A percentile compares a stretch with the other conserved stretches of the same genome.
These are phyloP conservation scores for Ectemnius continuus DNA, from an alignment of 2,888 invertebrate genomes.

Conservation along the genomic window DNA sequence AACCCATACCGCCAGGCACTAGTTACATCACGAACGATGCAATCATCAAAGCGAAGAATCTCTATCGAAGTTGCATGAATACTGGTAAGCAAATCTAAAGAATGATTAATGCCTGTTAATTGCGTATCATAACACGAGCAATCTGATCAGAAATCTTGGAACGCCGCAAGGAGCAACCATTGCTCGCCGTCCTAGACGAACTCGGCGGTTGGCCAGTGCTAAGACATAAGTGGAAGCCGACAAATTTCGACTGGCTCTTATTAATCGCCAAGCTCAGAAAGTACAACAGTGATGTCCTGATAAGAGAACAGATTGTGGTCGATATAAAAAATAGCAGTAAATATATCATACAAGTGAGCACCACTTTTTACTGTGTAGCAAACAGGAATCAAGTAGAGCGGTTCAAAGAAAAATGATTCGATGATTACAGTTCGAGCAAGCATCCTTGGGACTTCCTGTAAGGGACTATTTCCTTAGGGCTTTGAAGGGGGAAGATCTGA, in stretches of 20 bases:
- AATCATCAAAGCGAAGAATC: constrained; percentile 87
- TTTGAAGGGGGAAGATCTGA: constrained; percentile 79
- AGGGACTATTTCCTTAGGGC: constrained; percentile 88
- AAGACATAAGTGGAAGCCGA: constrained; percentile 82
- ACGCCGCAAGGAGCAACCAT: constrained; percentile 85
- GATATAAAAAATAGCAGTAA: constrained; percentile 96
- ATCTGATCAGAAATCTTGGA: constrained; percentile 82
- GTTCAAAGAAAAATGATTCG: background rate
- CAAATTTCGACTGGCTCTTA: constrained; percentile 85
- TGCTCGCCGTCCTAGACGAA: constrained; percentile 83
- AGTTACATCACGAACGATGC: constrained; percentile 81
- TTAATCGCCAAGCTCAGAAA: constrained; percentile 86
- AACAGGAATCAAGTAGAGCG: background rate
- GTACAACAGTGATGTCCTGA: constrained; percentile 91
- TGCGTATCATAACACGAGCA: constrained; percentile 25
- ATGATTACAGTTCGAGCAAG: constrained; percentile 89
- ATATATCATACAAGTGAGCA: constrained; percentile 87
- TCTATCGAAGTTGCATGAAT: constrained; percentile 94
- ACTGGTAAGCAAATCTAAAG: constrained; percentile 76
- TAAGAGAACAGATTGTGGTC: constrained; percentile 93
- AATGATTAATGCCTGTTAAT: background rate
- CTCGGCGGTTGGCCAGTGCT: constrained; percentile 95
- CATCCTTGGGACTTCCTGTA: constrained; percentile 84
- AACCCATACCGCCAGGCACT: constrained; percentile 71
- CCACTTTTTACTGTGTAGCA: background rate